Conservation (phyloP, 2,113 vertebrate species). For the cattle (Bos taurus) region ARS-UCD2.0 NC_037340.1:39591501-39592000, state of each 20-base stretch:
- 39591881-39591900: background rate
- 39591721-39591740: background rate
- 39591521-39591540: background rate
- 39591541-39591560: background rate
- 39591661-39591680: background rate
- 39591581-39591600: background rate
- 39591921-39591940: background rate
- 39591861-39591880: background rate
- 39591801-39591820: background rate
- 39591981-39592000: background rate
- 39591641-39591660: background rate
- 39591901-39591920: background rate
- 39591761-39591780: background rate
- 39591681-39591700: background rate
- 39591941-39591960: background rate
- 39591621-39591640: background rate
- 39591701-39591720: background rate
- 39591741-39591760: background rate
- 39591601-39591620: background rate
- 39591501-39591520: background rate
- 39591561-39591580: constrained; percentile 1
- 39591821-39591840: background rate
- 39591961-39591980: background rate
- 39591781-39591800: background rate
- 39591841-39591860: background rate